Percentiles rank a stretch among this genome's conserved stretches.
phyloP scores from a whole-genome alignment of 1,140 invertebrate species.

The Cydia fagiglandana region DNA sequence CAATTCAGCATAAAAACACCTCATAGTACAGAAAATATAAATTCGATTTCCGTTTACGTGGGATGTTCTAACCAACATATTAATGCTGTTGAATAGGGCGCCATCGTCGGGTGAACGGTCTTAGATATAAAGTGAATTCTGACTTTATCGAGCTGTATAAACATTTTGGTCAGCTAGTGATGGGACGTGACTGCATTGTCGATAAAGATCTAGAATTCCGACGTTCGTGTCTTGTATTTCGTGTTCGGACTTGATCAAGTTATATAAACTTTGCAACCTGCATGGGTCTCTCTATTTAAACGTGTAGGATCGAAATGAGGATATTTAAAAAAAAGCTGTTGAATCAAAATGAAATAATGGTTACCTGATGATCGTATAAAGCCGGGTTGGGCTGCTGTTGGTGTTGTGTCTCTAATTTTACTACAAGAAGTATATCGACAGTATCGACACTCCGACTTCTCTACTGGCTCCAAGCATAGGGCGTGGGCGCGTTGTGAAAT shows the following conservation, averaged over 20 bases:
- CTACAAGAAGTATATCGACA: not conserved
- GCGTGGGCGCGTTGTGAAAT: slow-evolving; percentile 31
- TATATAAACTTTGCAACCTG: not conserved
- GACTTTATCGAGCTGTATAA: not conserved
- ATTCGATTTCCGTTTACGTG: slow-evolving; percentile 18
- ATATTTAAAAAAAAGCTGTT: too few relatives aligned
- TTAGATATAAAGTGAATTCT: not conserved
- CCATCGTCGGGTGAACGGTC: not conserved
- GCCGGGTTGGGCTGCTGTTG: not conserved
- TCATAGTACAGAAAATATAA: not conserved
- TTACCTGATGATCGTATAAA: slow-evolving; percentile 7
- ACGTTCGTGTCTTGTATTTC: not conserved
- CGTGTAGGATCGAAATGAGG: too few relatives aligned
- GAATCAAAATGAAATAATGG: too few relatives aligned
- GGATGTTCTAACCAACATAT: not conserved
- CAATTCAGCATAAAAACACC: not conserved
- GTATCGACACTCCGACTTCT: not conserved
- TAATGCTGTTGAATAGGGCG: not conserved
- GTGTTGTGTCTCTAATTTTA: not conserved
- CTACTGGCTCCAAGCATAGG: slow-evolving; percentile 3
- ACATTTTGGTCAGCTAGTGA: not conserved
- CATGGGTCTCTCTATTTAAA: not conserved
- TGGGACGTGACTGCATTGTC: slow-evolving; percentile 13
- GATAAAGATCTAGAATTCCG: slow-evolving; percentile 7
- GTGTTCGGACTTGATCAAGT: not conserved